Conservation (phyloP, 2,888 invertebrate genomes). For the Limnephilus marmoratus region DNA sequence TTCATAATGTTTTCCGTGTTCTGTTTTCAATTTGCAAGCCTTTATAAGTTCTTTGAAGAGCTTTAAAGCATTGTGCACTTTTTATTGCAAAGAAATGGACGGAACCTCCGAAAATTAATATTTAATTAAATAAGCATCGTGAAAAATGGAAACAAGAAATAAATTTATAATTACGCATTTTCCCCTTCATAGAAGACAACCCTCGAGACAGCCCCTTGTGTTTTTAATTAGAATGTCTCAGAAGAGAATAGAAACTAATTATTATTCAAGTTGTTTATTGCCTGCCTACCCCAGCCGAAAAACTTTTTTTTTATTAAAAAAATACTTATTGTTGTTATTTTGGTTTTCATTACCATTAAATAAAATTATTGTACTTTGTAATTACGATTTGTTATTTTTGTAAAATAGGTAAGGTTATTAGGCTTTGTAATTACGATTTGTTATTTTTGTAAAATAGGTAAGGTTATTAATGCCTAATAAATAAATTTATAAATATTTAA, state of each 20-base stretch:
- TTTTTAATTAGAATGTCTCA: conserved; percentile 20
- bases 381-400: accelerated
- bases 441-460: too few species aligned
- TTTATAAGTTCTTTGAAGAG: not conserved
- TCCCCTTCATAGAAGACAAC: not conserved
- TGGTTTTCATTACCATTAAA: not conserved
- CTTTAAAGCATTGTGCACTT: not conserved
- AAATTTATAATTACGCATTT: not conserved
- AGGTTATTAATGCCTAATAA: too few species aligned
- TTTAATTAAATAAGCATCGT: not conserved
- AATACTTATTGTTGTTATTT: not conserved
- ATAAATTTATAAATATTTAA: too few species aligned
- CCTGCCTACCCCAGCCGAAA: not conserved
- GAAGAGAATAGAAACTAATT: not conserved
- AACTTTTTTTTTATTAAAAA: not conserved
- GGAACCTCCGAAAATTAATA: not conserved
- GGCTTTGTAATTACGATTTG: too few species aligned
- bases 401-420: too few species aligned
- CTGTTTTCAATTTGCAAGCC: not conserved
- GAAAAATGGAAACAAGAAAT: not conserved
- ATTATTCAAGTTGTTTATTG: not conserved
- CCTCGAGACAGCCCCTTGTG: not conserved
- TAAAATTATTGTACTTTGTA: too few species aligned
- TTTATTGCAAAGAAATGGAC: not conserved
- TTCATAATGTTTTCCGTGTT: not conserved